phyloP scores from a whole-genome alignment of 2,797 vertebrate species.

The Lepus townsendii region DNA sequence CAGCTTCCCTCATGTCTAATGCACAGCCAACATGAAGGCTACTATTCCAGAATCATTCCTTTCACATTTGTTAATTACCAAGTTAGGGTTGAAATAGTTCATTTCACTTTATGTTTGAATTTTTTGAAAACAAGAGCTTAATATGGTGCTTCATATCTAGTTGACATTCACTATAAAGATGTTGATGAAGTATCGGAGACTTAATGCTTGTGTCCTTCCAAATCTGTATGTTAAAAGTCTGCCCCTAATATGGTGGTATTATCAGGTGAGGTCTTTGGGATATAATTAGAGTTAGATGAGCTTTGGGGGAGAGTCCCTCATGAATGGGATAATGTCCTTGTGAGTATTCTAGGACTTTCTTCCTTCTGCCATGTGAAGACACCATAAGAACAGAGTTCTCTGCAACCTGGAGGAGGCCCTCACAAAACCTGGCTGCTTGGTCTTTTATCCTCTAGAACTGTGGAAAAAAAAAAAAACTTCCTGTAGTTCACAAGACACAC shows the following conservation, averaged over 20 bases:
- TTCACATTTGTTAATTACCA: background rate
- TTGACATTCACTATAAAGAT: background rate
- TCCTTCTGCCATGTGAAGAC: background rate
- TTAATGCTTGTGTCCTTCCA: background rate
- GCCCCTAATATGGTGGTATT: too few relatives aligned
- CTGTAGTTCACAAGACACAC: background rate
- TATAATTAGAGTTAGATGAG: background rate
- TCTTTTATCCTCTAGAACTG: background rate
- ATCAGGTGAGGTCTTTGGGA: background rate
- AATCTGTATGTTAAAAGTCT: background rate
- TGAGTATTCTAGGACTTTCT: background rate
- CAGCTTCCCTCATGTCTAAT: background rate
- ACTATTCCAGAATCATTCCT: background rate
- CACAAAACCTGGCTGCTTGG: background rate
- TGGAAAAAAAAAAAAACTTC: background rate
- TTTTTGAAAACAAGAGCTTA: background rate
- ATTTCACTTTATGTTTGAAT: background rate
- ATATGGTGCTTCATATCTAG: background rate
- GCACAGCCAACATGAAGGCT: background rate
- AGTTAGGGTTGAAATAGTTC: background rate
- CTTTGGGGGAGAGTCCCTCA: too few relatives aligned
- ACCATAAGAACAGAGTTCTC: background rate
- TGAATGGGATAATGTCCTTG: background rate
- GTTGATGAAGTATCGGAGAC: background rate
- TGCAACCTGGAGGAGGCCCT: background rate